Base-by-base conservation (phyloP, 1,140 invertebrate genomes). In the Apis cerana region DNA sequence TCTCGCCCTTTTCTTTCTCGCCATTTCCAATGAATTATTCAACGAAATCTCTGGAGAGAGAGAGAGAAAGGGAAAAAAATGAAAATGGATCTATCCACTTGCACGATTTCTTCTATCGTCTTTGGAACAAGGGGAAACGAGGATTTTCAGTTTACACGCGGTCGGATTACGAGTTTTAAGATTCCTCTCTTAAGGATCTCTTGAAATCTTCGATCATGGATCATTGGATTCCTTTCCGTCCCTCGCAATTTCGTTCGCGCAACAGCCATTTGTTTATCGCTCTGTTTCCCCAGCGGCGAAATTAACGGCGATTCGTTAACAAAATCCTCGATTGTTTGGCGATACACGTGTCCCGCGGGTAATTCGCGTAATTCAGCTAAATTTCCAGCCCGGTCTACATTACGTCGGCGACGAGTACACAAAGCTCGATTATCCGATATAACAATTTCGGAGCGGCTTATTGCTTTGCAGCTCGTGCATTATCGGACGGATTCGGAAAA, bases 361-460 rank as follows among this genome's bases (percentile, higher is more conserved):
- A 21, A 68, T 48, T 9, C 23, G 52, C 52, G 71, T 74, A 43
- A 59, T 48, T 48, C 33, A 21, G 15, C 21, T 9, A 13, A 75
- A 61, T 48, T 23, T 48, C 58, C 56, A 61, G 19, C 13, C 33
- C 33, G 33, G 21, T 3, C 21, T 33, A 61, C 33, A 56, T 21
- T 48, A 72, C 71, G 23, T 11, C 17, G 27, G 43, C 21, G 56
- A 56, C 52, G 69, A 23, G 43, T 43, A 27, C 17, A 13, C 67
- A n/a, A 71, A 61, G 77, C 58, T 71, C 54, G 67, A 80, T 72
- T 54, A 80, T 72, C 50, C 15, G 50, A 43, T 9, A 43, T n/a
- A 80, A 72, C 70, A 72, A 62, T 80, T 72, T 15, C n/a, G 15
- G 2, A 27, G 15, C 69, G 27, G 77, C 77, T 80, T 80, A 62